These are phyloP conservation scores for Eucera pruinosa DNA, from an alignment of 2,888 invertebrate species.

Conservation along the genomic window DNA sequence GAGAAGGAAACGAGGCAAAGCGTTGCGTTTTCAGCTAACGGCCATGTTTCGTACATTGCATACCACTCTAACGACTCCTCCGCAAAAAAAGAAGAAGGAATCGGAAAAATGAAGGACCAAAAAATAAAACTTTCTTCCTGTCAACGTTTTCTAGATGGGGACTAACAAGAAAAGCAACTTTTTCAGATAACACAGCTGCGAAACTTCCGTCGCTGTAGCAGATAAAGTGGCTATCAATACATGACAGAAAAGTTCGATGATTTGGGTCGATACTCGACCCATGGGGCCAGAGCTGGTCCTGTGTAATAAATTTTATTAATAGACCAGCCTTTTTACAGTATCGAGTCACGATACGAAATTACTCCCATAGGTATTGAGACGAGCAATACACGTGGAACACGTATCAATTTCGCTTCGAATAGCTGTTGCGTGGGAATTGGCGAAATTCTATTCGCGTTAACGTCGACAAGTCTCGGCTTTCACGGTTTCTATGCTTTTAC, in stretches of 20 bases:
- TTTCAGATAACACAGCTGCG: conserved; percentile 16
- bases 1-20: conserved; percentile 59
- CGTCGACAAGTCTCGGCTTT: not conserved
- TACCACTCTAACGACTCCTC: not conserved
- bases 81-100: not conserved
- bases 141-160: conserved; percentile 30
- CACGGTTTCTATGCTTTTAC: not conserved
- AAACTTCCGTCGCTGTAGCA: conserved; percentile 34
- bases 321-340: not conserved
- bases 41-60: conserved; percentile 45
- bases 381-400: not conserved
- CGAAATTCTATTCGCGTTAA: conserved; percentile 16
- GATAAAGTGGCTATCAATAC: conserved; percentile 48
- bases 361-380: not conserved
- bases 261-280: conserved; percentile 12
- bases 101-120: not conserved
- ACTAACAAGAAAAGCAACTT: conserved; percentile 62
- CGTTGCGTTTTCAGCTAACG: conserved; percentile 56
- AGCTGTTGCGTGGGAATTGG: not conserved
- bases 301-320: conserved; percentile 33
- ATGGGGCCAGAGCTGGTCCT: not conserved
- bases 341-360: not conserved
- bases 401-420: conserved; percentile 3
- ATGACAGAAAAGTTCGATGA: conserved; percentile 27
- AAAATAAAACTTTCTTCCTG: conserved; percentile 36